phyloP scores from a whole-genome alignment of 1,140 invertebrate species.

The Drosophila mauritiana region DNA sequence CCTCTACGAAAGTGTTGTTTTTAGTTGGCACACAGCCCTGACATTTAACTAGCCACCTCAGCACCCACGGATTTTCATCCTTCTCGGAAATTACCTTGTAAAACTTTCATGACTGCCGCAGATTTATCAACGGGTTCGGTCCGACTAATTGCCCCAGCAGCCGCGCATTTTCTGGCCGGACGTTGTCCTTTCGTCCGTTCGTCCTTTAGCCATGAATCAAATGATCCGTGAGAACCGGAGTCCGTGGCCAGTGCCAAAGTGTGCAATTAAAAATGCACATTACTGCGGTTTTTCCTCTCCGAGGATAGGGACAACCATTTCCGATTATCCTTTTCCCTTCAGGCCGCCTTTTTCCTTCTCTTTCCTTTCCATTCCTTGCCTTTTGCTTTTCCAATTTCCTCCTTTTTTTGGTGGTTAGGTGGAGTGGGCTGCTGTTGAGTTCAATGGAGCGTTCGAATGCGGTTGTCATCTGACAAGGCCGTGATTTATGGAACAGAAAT shows the following conservation, averaged over 20 bases:
- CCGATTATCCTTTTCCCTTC: conserved; percentile 30
- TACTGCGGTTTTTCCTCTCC: conserved; percentile 26
- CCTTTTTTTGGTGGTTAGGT: background rate
- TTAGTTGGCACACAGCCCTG: conserved; percentile 59
- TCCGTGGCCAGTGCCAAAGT: conserved; percentile 34
- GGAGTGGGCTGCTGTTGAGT: conserved; percentile 5
- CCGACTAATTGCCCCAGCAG: conserved; percentile 58
- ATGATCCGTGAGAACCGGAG: conserved; percentile 37
- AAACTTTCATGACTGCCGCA: conserved; percentile 67
- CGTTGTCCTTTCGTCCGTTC: background rate
- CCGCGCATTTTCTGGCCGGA: conserved; percentile 21
- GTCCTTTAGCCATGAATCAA: conserved; percentile 42
- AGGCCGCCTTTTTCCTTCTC: background rate
- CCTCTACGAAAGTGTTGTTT: conserved; percentile 27
- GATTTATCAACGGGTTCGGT: conserved; percentile 63
- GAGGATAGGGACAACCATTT: background rate
- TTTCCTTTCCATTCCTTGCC: background rate
- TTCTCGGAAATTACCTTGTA: conserved; percentile 64
- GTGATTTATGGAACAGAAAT: conserved; percentile 58
- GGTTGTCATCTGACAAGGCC: conserved; percentile 53
- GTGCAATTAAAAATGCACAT: conserved; percentile 64
- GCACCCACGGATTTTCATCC: background rate
- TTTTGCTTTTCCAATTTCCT: conserved; percentile 27
- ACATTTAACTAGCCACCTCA: conserved; percentile 41
- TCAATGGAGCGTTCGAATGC: conserved; percentile 43